A percentile compares a stretch with the other conserved stretches of the same genome.
phyloP scores from a whole-genome alignment of 35 echinoderm and acorn worm species.

The Hemicentrotus pulcherrimus region DNA sequence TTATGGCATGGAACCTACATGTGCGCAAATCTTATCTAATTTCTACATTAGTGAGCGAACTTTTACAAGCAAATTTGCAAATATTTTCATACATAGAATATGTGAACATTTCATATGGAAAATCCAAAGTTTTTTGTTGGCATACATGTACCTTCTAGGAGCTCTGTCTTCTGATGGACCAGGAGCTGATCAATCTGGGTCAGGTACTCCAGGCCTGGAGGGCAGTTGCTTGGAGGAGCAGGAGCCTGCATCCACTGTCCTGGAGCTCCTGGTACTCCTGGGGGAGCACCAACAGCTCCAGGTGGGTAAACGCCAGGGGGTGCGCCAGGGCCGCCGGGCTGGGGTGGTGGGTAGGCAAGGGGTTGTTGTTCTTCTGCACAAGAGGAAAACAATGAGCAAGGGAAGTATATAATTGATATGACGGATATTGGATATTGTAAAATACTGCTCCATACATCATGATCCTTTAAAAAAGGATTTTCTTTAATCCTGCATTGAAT shows the following conservation, averaged over 20 bases:
- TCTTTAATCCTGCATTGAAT: no score
- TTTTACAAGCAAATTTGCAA: no score
- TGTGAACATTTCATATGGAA: no score
- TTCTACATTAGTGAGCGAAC: no score
- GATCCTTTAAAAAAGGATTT: no score
- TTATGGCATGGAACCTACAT: no score
- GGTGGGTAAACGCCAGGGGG: slow-evolving; percentile 45
- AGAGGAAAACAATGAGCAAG: background rate
- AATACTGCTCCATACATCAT: no score
- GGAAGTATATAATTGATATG: background rate
- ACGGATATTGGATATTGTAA: background rate
- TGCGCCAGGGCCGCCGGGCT: background rate
- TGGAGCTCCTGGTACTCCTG: slow-evolving; percentile 46
- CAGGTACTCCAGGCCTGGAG: slow-evolving; percentile 82
- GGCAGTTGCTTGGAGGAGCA: slow-evolving; percentile 65
- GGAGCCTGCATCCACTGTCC: slow-evolving; percentile 53
- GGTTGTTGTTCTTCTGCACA: slow-evolving; percentile 27
- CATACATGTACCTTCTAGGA: slow-evolving; percentile 86
- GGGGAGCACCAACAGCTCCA: slow-evolving; percentile 28
- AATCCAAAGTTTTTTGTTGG: no score
- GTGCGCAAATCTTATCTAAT: no score
- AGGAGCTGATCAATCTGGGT: slow-evolving; percentile 89
- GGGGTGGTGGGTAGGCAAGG: slow-evolving; percentile 15
- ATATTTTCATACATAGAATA: no score
- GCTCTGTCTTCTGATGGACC: slow-evolving; percentile 86